A percentile compares a stretch with the other conserved stretches of the same genome.
Conservation (phyloP, 1,140 invertebrate genomes). For the Prorops nasuta region DNA sequence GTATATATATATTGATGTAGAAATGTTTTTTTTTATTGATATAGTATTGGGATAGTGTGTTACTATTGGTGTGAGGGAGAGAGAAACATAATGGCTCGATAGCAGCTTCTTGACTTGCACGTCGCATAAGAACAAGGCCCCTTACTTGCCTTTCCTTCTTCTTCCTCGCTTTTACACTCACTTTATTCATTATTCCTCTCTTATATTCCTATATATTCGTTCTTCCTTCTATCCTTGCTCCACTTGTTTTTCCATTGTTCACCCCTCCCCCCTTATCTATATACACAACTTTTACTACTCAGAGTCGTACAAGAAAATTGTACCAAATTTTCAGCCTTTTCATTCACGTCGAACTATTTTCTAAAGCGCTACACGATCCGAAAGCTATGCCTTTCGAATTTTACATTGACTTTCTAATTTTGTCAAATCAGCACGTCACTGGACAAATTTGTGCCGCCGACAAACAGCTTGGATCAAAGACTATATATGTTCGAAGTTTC, state of each 20-base stretch:
- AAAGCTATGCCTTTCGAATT: no score
- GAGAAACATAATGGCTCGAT: constrained; percentile 4
- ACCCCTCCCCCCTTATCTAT: constrained; percentile 20
- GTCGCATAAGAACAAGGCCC: constrained; percentile 10
- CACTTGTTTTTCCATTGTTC: constrained; percentile 16
- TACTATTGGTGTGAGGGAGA: not conserved
- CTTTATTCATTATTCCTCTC: no score
- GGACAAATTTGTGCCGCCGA: no score
- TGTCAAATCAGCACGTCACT: no score
- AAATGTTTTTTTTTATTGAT: no score
- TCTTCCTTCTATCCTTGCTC: no score
- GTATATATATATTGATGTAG: not conserved
- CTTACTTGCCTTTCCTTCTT: constrained; percentile 10
- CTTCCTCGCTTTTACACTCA: constrained; percentile 5
- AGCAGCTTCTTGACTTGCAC: not conserved
- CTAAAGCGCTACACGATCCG: no score
- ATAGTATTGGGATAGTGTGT: not conserved
- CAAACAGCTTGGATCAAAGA: no score
- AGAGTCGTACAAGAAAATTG: constrained; percentile 16
- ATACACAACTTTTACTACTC: constrained; percentile 23
- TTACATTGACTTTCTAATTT: no score
- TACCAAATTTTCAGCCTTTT: not conserved
- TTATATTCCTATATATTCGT: no score
- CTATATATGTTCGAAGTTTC: no score
- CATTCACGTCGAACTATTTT: no score